Percentiles rank a stretch among this genome's conserved stretches.
phyloP scores from a whole-genome alignment of 2,888 invertebrate genomes.

The Pemphredon lugubris region DNA sequence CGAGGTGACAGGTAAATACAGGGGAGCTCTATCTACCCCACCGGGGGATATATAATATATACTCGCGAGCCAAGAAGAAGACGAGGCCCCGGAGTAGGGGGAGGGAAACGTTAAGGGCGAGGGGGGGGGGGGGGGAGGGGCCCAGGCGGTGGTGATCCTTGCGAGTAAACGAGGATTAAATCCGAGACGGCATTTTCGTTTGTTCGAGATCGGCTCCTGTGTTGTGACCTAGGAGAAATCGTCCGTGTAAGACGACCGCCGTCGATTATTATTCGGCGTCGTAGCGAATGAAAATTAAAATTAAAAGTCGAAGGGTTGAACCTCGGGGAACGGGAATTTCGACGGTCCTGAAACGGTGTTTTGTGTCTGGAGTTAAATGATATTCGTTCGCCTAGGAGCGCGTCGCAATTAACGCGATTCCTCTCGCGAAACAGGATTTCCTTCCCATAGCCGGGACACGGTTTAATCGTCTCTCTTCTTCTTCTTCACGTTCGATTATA shows the following conservation, averaged over 20 bases:
- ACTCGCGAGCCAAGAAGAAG: constrained; percentile 46
- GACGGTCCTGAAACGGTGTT: not conserved
- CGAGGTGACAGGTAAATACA: constrained; percentile 78
- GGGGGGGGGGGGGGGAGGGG: constrained; percentile 7
- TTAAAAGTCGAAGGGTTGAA: not conserved
- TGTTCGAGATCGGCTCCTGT: constrained; percentile 54
- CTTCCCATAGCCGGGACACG: no score
- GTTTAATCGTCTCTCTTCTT: no score
- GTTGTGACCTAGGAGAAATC: constrained; percentile 66
- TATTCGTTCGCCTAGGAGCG: no score
- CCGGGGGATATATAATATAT: constrained; percentile 48
- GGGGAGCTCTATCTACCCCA: constrained; percentile 59
- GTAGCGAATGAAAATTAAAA: constrained; percentile 31
- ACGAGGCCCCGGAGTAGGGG: no score
- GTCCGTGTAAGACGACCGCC: constrained; percentile 55
- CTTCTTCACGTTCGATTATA: no score
- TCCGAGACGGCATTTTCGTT: constrained; percentile 64
- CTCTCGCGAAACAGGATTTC: no score
- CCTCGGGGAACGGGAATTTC: not conserved
- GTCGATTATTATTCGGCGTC: constrained; percentile 41
- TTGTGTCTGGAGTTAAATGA: no score
- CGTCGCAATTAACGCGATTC: no score
- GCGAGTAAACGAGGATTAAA: constrained; percentile 72
- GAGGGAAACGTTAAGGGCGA: no score
- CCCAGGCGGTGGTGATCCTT: constrained; percentile 31